Base-by-base conservation (phyloP, 35 echinoderm and acorn worm species). In the Apostichopus parvimensis region DNA sequence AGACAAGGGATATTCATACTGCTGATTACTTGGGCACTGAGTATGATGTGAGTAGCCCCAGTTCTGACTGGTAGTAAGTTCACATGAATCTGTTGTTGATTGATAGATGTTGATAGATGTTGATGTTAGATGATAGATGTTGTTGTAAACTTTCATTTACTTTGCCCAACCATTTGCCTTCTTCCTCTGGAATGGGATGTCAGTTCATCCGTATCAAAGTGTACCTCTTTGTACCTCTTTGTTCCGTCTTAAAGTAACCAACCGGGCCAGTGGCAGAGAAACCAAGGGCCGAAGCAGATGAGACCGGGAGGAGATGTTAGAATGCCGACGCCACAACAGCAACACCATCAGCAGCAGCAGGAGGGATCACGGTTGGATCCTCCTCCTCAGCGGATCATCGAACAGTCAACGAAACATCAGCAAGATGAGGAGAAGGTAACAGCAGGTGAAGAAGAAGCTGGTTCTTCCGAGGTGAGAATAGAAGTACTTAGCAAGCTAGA, bases 201-300 rank as follows among this genome's bases (percentile, higher is more conserved):
- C 34, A 45, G 34, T 45, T 2, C 34, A 3, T 45, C 34, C 34
- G 34, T 45, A 4, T 45, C 12, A 72, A 72, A 72, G 5, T 78
- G 8, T 78, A 26, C 52, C 22, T 78, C 34, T 45, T 45, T 78
- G 8, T 78, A 26, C 52, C 22, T 78, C 34, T 45, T 45, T 45
- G 34, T 20, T 54, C n/a, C 54, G 6, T 53, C n/a, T 12, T 56
- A 1, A 80, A 82, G 79, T 17, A 56, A 55, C 45, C 79, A 57
- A 56, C 25, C 45, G 54, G 79, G 52, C 14, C 52, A 82, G 53
- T 82, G 79, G 79, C 79, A 82, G 9, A 82, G 55, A 56, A 82
- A 56, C 55, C 79, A 82, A 56, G 24, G 53, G 34, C 78, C 24
- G 53, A 80, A 26, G 78, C 13, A 6, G 11, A 34, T 6, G 0